Conservation (phyloP, 2,113 vertebrate species). For the Caranx ignobilis region DNA sequence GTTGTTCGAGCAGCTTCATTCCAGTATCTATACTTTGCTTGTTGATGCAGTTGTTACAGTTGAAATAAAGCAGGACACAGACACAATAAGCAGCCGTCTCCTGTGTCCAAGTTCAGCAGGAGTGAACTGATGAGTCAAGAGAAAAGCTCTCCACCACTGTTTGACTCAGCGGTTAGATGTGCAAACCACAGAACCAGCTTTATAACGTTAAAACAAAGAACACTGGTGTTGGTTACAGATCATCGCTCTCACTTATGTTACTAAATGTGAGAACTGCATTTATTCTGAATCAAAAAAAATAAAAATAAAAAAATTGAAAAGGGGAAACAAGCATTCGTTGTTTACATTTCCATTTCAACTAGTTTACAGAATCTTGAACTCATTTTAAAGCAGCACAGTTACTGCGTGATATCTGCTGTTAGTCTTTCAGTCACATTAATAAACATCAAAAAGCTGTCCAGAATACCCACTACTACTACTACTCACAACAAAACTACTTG, state of each 20-base stretch:
- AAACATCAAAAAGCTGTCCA: neutral
- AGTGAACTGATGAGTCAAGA: neutral
- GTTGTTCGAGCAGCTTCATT: constrained; percentile 10
- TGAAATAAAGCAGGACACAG: constrained; percentile 5
- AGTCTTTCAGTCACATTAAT: neutral
- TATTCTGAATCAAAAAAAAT: too few relatives aligned
- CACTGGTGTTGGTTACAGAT: neutral
- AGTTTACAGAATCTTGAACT: too few relatives aligned
- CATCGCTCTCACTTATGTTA: neutral
- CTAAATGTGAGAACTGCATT: neutral
- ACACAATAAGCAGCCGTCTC: neutral
- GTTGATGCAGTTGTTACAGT: neutral
- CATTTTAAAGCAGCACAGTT: neutral
- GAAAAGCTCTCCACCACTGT: neutral
- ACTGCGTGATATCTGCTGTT: neutral
- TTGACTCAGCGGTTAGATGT: constrained; percentile 6
- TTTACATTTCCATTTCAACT: neutral
- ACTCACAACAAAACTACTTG: neutral
- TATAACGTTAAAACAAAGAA: neutral
- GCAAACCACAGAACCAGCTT: neutral
- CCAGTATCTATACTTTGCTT: constrained; percentile 14
- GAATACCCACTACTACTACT: constrained; percentile 6
- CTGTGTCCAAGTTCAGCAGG: neutral
- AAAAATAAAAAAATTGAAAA: too few relatives aligned
- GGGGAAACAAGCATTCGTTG: too few relatives aligned